Evolutionary conservation across 2,797 vertebrate species (phyloP).

Genomic region (Tachyglossus aculeatus): DNA sequence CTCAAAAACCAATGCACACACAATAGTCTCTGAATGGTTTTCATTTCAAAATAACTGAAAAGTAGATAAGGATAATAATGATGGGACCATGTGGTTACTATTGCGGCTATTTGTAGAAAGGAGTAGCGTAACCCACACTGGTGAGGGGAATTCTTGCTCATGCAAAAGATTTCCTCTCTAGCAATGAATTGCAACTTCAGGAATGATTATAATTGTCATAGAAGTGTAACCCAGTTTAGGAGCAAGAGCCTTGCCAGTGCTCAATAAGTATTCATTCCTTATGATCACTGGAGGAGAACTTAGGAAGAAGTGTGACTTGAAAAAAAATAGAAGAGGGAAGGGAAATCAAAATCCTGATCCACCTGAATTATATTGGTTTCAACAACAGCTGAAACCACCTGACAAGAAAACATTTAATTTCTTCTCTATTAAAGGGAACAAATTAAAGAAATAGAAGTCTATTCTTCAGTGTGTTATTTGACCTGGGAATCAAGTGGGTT

Average conservation of each 20-base stretch:
- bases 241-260: not conserved
- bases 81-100: not conserved
- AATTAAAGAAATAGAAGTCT: too few species aligned
- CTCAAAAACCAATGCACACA: constrained; percentile 43
- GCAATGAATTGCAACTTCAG: not conserved
- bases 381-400: not conserved
- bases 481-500: too few species aligned
- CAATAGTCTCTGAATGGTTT: constrained; percentile 15
- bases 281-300: not conserved
- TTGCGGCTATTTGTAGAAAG: not conserved
- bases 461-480: too few species aligned
- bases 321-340: not conserved
- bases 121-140: not conserved
- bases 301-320: not conserved
- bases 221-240: not conserved
- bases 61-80: constrained; percentile 19
- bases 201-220: not conserved
- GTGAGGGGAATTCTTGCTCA: not conserved
- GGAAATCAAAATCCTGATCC: not conserved
- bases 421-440: too few species aligned
- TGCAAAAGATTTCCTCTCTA: not conserved
- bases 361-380: not conserved
- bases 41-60: constrained; percentile 43
- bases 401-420: too few species aligned
- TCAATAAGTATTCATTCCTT: not conserved